Base-by-base conservation (phyloP, 1,140 invertebrate genomes). In the Drosophila triauraria region DNA sequence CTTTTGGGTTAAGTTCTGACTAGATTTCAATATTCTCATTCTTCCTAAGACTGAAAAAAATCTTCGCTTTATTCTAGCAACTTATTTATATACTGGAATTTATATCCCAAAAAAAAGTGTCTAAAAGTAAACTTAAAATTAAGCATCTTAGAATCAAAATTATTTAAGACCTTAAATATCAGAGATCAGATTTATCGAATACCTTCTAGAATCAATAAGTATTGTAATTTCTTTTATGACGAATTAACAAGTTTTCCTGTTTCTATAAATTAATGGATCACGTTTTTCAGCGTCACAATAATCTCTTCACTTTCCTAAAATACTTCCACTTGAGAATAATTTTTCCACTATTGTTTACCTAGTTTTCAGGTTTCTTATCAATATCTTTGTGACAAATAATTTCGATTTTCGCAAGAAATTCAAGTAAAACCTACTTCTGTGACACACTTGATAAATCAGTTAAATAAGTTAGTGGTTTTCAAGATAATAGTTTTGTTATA, bases 351-450 rank as follows among this genome's bases (percentile, higher is more conserved):
- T 10, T 53, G 27, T 51, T 51, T 20, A 35, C 2, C 32, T 35
- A 35, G 30, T 35, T 53, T 35, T 51, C 17, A 17, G 30, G 30
- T 12, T 53, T 54, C 51, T 54, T 38, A 54, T 53, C 51, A 53
- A 35, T 38, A 17, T 30, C 13, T 35, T 23, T 38, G 17, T 54
- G 32, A 54, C 17, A 53, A 53, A 53, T 20, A 8, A 53, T 12
- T 7, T 35, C 3, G 5, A 35, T 53, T 53, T 42, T 53, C 17
- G 6, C 17, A 20, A 13, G 4, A 53, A 32, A 53, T 8, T 53
- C n/a, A 8, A 35, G 27, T 35, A 6, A 53, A 53, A 53, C 27
- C 17, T 32, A 32, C 50, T 53, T 53, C 5, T 35, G 51, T 54
- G 51, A 23, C 30, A 23, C 30, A 23, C 12, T 2, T 38, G 30